Percentiles rank a stretch among this genome's conserved stretches.
phyloP scores from a whole-genome alignment of 2,113 vertebrate genomes.

The Cairina moschata region DNA sequence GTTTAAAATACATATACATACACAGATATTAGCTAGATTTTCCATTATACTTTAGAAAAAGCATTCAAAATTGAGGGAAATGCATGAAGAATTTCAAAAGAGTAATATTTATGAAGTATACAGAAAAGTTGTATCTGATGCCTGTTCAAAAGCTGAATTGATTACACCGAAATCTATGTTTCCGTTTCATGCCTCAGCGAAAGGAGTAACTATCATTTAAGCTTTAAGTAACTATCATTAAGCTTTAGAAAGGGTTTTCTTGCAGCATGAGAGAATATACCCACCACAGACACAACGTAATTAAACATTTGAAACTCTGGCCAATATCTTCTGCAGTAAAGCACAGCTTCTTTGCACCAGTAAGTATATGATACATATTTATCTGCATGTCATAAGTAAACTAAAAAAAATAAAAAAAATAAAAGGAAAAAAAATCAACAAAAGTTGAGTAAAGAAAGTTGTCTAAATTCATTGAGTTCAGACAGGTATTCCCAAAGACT shows the following conservation, averaged over 20 bases:
- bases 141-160: background rate
- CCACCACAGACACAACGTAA: background rate
- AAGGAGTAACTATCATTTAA: background rate
- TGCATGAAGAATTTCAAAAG: background rate
- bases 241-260: background rate
- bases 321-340: background rate
- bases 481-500: background rate
- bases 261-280: background rate
- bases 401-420: background rate
- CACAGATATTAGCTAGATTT: background rate
- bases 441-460: background rate
- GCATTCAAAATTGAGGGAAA: background rate
- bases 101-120: background rate
- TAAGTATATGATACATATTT: background rate
- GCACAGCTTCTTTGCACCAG: background rate
- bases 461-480: background rate
- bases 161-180: background rate
- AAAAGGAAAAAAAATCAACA: background rate
- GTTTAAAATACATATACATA: background rate
- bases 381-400: background rate
- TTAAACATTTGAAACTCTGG: background rate
- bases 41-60: background rate
- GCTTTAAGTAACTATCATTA: background rate
- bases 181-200: background rate
- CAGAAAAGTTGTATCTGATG: background rate